These are phyloP conservation scores for Salpingus planirostris DNA, from an alignment of 2,888 invertebrate genomes.

Conservation along the genomic window DNA sequence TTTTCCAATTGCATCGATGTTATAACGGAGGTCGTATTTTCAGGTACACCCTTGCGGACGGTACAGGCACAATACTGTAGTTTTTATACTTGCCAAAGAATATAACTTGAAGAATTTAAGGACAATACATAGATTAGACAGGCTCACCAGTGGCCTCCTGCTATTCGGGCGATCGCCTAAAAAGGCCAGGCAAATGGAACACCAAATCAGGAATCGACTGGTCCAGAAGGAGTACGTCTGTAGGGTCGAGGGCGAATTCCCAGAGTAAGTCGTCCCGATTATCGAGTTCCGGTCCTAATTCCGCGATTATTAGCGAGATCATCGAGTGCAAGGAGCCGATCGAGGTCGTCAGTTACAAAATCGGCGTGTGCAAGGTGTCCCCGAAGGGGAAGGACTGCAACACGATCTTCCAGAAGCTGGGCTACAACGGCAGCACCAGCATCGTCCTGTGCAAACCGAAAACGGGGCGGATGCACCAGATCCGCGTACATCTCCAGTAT, in stretches of 20 bases:
- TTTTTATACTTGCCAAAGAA: constrained; percentile 93
- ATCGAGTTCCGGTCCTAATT: background rate
- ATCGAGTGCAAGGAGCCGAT: constrained; percentile 85
- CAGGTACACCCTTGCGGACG: constrained; percentile 97
- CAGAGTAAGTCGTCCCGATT: constrained; percentile 59
- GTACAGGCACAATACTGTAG: constrained; percentile 94
- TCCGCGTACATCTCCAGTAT: constrained; percentile 95
- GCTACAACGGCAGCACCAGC: constrained; percentile 82
- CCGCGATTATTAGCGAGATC: constrained; percentile 51
- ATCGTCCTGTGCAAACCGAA: constrained; percentile 90
- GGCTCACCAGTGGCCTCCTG: constrained; percentile 86
- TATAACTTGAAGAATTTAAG: constrained; percentile 87
- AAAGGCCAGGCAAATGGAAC: constrained; percentile 91
- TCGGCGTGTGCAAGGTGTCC: constrained; percentile 92
- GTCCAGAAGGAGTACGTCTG: constrained; percentile 94
- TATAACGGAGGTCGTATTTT: too few species aligned
- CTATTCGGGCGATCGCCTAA: constrained; percentile 89
- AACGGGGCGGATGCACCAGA: constrained; percentile 98
- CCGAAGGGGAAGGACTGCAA: constrained; percentile 87
- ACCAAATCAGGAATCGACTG: constrained; percentile 84
- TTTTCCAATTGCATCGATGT: too few species aligned
- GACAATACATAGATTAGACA: constrained; percentile 91
- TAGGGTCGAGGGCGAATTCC: constrained; percentile 88
- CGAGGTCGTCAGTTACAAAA: constrained; percentile 89
- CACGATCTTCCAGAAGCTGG: constrained; percentile 84